Percentiles rank a stretch among this genome's conserved stretches.
Conservation (phyloP, 2,888 invertebrate species). For the Amphipyra berbera region DNA sequence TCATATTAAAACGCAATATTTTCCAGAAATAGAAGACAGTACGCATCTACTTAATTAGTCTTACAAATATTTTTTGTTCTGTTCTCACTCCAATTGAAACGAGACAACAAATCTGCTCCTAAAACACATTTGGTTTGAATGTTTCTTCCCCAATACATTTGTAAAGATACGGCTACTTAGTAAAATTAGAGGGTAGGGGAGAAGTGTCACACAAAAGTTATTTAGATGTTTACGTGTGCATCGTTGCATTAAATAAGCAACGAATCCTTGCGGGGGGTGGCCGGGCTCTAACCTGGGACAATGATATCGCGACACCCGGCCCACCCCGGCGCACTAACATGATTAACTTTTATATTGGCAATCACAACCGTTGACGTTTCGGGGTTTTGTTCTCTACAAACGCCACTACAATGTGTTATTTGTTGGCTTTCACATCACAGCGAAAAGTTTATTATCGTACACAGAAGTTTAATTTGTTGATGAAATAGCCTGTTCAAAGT, state of each 20-base stretch:
- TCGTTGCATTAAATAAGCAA: constrained; percentile 89
- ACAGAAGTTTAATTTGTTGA: constrained; percentile 23
- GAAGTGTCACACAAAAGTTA: constrained; percentile 89
- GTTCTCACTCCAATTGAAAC: constrained; percentile 54
- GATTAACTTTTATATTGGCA: constrained; percentile 85
- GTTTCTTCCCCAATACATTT: constrained; percentile 83
- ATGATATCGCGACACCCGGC: constrained; percentile 83
- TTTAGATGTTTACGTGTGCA: constrained; percentile 90
- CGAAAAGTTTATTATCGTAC: constrained; percentile 12
- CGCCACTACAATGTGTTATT: constrained; percentile 49
- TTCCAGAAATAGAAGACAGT: background rate
- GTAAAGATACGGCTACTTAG: constrained; percentile 89
- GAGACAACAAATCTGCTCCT: constrained; percentile 73
- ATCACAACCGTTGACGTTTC: constrained; percentile 71
- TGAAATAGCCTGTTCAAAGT: constrained; percentile 18
- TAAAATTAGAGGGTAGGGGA: constrained; percentile 88
- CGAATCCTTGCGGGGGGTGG: constrained; percentile 84
- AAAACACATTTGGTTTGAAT: constrained; percentile 80
- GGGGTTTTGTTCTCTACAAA: constrained; percentile 64
- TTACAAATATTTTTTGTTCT: constrained; percentile 35
- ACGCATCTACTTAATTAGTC: constrained; percentile 32
- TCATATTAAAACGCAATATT: background rate
- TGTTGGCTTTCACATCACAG: constrained; percentile 27
- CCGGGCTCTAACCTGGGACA: constrained; percentile 80
- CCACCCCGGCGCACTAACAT: constrained; percentile 79